Evolutionary conservation across 1,140 invertebrate species (phyloP).

Genomic region (Tetraneura akinire): DNA sequence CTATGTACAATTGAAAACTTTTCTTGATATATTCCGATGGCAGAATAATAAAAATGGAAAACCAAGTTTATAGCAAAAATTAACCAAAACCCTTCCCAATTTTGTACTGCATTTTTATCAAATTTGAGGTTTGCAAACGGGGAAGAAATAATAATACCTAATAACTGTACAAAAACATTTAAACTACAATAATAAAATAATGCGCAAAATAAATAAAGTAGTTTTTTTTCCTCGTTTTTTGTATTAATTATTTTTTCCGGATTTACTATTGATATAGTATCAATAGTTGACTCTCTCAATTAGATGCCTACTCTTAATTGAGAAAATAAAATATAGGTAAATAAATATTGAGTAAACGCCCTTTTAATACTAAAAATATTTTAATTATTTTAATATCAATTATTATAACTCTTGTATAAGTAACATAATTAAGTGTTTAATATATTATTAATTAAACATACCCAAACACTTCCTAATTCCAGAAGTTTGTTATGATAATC

Average conservation of each 20-base stretch:
- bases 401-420: too few relatives aligned
- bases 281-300: too few relatives aligned
- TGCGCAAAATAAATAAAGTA: not conserved
- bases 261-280: too few relatives aligned
- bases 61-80: slow-evolving; percentile 70
- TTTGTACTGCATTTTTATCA: slow-evolving; percentile 68
- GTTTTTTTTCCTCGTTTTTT: too few relatives aligned
- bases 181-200: not conserved
- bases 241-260: not conserved
- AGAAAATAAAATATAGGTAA: too few relatives aligned
- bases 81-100: slow-evolving; percentile 70
- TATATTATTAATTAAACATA: too few relatives aligned
- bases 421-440: too few relatives aligned
- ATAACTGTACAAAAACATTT: slow-evolving; percentile 60
- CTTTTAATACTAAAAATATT: too few relatives aligned
- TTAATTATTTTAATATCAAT: too few relatives aligned
- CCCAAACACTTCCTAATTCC: not conserved
- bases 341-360: too few relatives aligned
- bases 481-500: not conserved
- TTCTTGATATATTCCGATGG: slow-evolving; percentile 69
- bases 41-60: slow-evolving; percentile 69
- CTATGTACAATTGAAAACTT: slow-evolving; percentile 68
- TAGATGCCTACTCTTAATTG: too few relatives aligned
- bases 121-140: slow-evolving; percentile 61
- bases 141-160: slow-evolving; percentile 66